Percentiles rank a stretch among this genome's conserved stretches.
Conservation (phyloP, 2,888 invertebrate species). For the Endotricha flammealis region DNA sequence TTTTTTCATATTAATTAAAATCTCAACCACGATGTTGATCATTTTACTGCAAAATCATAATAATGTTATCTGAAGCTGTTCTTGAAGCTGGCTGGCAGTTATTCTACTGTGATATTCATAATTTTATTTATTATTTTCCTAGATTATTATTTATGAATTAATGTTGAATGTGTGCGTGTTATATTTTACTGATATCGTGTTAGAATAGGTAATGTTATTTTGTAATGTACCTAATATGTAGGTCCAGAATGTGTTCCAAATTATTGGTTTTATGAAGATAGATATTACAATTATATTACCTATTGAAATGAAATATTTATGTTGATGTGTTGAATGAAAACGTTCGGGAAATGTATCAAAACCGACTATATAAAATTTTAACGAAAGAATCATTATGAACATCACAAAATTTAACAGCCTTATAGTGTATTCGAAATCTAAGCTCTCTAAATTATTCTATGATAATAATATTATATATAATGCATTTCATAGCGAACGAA, state of each 20-base stretch:
- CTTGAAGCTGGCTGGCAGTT: constrained; percentile 61
- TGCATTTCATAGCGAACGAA: constrained; percentile 51
- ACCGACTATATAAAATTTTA: constrained; percentile 26
- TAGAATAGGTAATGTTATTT: constrained; percentile 62
- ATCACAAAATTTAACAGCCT: constrained; percentile 46
- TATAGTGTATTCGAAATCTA: constrained; percentile 32
- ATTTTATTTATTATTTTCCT: constrained; percentile 70
- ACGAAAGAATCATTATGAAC: constrained; percentile 29
- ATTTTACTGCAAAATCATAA: constrained; percentile 7
- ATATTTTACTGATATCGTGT: constrained; percentile 56
- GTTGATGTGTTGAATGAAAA: constrained; percentile 43
- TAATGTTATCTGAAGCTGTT: constrained; percentile 14
- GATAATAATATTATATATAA: constrained; percentile 20
- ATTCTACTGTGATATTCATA: constrained; percentile 76
- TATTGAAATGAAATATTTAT: constrained; percentile 47
- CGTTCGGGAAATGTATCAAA: constrained; percentile 28
- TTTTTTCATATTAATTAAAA: too few species aligned
- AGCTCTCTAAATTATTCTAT: constrained; percentile 54
- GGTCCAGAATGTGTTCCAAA: constrained; percentile 73
- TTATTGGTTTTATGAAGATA: constrained; percentile 51
- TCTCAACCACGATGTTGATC: too few species aligned
- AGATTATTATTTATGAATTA: constrained; percentile 66
- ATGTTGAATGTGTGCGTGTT: constrained; percentile 59
- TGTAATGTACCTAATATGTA: constrained; percentile 49
- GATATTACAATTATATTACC: constrained; percentile 47